Evolutionary conservation across 1,140 invertebrate species (phyloP), one percentile per base, ranked within the genome.

Genomic region (Camponotus floridanus): DNA sequence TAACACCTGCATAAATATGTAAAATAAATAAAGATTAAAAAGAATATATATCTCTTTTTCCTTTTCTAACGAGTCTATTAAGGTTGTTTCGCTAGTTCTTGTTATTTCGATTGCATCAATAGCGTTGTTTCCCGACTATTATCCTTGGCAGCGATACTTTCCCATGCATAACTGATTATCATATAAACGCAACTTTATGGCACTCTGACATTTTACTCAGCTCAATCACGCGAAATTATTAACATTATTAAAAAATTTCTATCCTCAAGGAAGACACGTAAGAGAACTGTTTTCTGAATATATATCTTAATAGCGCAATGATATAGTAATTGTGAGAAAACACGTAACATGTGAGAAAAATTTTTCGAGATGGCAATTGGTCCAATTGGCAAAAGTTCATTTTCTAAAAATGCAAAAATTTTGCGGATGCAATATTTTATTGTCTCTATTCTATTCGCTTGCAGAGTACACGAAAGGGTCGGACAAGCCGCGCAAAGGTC

Each of bases 141-240:
- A 59, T 3, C 78, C 78, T 70, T 80, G 78, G 33, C 78, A 70
- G 65, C 78, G 21, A 70, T 80, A 80, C 51, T n/a, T 70, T 57
- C 18, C 48, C 64, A 36, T 36, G 78, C 65, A 42, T 80, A 80
- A 80, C 65, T 70, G 36, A 80, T 21, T 59, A 80, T 70, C 48
- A 42, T 2, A 55, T 33, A 15, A 45, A 76, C 31, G 61, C 33
- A 11, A 18, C 21, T 42, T 7, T 33, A 61, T 11, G 7, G 6
- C 26, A n/a, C 11, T 68, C 45, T 80, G 78, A 57, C 48, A 70
- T 70, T 70, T 80, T 55, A 13, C 64, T 8, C 51, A 33, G 21
- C 36, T 70, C 48, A 8, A 42, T 15, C 15, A 57, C 26, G 26
- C 26, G 48, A 13, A 48, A 33, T 26, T 13, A 39, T 48, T 67